Evolutionary conservation across 2,888 invertebrate species (phyloP).

Genomic region (Athetis lepigone): DNA sequence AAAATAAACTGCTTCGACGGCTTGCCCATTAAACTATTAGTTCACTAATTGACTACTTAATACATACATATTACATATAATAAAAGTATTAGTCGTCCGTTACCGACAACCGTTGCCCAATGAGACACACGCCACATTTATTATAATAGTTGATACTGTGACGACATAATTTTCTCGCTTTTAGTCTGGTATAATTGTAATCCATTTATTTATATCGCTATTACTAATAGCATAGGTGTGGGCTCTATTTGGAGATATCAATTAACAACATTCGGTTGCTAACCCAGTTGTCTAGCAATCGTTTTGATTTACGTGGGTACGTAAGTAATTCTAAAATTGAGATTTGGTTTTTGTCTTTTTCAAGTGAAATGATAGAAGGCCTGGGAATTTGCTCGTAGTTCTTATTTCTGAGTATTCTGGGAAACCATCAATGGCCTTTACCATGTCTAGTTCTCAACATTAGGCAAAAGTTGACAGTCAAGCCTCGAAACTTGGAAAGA

Average conservation of each 20-base stretch:
- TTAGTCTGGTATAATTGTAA: slow-evolving; percentile 18
- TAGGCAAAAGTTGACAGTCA: slow-evolving; percentile 22
- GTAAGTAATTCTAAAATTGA: background rate
- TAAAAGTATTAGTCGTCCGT: slow-evolving; percentile 29
- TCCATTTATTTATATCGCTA: slow-evolving; percentile 30
- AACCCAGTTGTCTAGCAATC: slow-evolving; percentile 9
- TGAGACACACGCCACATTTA: too few species aligned
- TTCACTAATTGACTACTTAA: slow-evolving; percentile 46
- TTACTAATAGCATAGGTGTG: slow-evolving; percentile 18
- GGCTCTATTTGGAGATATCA: slow-evolving; percentile 8
- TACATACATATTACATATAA: too few species aligned
- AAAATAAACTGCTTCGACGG: slow-evolving; percentile 34
- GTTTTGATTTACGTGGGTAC: slow-evolving; percentile 5
- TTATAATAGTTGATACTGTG: too few species aligned
- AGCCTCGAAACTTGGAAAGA: too few species aligned
- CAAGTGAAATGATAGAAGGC: background rate
- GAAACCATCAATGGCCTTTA: too few species aligned
- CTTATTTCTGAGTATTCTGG: background rate
- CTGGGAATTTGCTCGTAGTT: background rate
- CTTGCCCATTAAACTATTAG: slow-evolving; percentile 46
- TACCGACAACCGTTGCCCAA: slow-evolving; percentile 43
- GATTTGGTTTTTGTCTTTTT: background rate
- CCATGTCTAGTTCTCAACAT: slow-evolving; percentile 21
- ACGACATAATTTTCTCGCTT: background rate
- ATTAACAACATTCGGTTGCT: slow-evolving; percentile 15